Evolutionary conservation across 1,140 invertebrate genomes (phyloP).

Genomic region (Heliconius eleuchia): DNA sequence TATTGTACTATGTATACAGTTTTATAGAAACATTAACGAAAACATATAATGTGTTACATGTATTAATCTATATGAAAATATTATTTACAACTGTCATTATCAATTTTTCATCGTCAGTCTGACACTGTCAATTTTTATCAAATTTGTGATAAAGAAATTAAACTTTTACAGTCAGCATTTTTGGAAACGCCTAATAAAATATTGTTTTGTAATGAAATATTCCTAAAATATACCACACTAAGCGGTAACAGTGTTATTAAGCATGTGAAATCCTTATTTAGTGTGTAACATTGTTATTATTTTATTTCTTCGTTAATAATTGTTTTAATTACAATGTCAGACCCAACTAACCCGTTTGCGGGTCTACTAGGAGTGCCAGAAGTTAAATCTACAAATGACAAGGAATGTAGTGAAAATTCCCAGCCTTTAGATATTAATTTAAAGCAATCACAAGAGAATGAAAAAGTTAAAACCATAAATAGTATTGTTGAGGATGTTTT

Average conservation of each 20-base stretch:
- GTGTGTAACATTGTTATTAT: conserved; percentile 27
- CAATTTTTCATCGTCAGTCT: conserved; percentile 21
- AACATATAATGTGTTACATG: background rate
- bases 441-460: conserved; percentile 49
- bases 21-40: background rate
- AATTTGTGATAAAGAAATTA: conserved; percentile 48
- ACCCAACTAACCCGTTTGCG: conserved; percentile 72
- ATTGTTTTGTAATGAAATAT: background rate
- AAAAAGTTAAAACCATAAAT: conserved; percentile 61
- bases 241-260: conserved; percentile 26
- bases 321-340: conserved; percentile 59
- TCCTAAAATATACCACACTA: background rate
- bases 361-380: conserved; percentile 65
- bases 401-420: conserved; percentile 46
- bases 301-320: conserved; percentile 22
- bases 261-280: conserved; percentile 30
- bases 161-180: conserved; percentile 48
- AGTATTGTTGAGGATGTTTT: conserved; percentile 85
- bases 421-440: conserved; percentile 42
- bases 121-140: conserved; percentile 46
- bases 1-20: background rate
- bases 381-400: conserved; percentile 45
- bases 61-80: background rate
- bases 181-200: conserved; percentile 26
- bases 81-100: conserved; percentile 8